Evolutionary conservation across 2,113 vertebrate genomes (phyloP), one percentile per base, ranked within the genome.

Genomic region (Ammodytes marinus): DNA sequence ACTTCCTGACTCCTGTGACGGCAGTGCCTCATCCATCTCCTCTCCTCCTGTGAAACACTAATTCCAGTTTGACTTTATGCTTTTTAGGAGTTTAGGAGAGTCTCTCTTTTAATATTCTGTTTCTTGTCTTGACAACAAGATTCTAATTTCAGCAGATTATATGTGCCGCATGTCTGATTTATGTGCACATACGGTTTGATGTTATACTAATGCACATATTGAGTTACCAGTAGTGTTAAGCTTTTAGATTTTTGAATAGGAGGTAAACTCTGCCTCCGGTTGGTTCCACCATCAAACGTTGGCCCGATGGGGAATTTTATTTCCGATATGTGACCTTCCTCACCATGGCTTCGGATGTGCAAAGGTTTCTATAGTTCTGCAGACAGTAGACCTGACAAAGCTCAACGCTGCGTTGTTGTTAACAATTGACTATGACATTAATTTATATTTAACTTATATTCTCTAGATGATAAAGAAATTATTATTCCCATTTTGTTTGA

Each of bases 391-490:
- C 7, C 47, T 68, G 66, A 88, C 80, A 66, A 82, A 64, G 59
- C 70, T 79, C 55, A 74, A 75, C 74, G 72, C 72, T 90, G 85
- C 77, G 76, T 82, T 79, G 45, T 83, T 79, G n/a, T 85, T 85
- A 81, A 77, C 71, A 64, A 59, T 15, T 66, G 40, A 84, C 66
- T 70, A 45, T 60, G 52, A 69, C 57, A 53, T 49, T 88, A 76
- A 93, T 89, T 92, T 92, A 88, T 90, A 85, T 83, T 85, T 88
- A 84, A 81, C 71, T 78, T 88, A 84, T 91, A 75, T 87, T 88
- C 72, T 88, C 60, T 79, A 67, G 75, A 82, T 64, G 68, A 80
- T 69, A 45, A 64, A 27, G 27, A 78, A n/a, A 52, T 58, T 4
- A 59, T 27, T 10, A 82, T 81, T 83, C 77, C 52, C 45, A 43